These are phyloP conservation scores for Heliothis virescens DNA, from an alignment of 1,140 invertebrate genomes.

Conservation along the genomic window DNA sequence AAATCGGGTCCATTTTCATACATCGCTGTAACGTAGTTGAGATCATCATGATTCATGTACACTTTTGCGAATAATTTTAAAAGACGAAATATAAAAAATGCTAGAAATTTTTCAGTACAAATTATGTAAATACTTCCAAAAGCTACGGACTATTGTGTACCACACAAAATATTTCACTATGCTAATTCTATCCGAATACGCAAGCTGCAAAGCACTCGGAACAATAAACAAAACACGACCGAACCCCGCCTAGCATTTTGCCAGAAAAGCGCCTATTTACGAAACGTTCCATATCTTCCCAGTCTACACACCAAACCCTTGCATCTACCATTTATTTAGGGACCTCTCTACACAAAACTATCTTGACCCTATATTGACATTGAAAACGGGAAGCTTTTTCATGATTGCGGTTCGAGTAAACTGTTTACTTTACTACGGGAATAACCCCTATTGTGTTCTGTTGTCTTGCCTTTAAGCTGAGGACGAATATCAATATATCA, in stretches of 20 bases:
- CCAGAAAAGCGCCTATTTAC: constrained; percentile 9
- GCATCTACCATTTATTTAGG: constrained; percentile 16
- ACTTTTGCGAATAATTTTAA: background rate
- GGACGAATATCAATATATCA: constrained; percentile 35
- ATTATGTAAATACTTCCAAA: no score
- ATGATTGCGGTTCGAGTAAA: constrained; percentile 41
- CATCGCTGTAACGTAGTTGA: background rate
- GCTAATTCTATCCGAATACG: constrained; percentile 18
- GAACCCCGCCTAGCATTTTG: constrained; percentile 18
- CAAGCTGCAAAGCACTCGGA: background rate
- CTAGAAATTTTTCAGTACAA: background rate
- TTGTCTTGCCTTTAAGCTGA: constrained; percentile 4
- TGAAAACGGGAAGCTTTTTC: constrained; percentile 40
- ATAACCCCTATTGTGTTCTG: constrained; percentile 20
- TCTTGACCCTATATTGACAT: constrained; percentile 47
- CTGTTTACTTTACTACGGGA: constrained; percentile 31
- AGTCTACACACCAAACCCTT: background rate
- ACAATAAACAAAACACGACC: constrained; percentile 37
- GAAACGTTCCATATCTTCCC: constrained; percentile 26
- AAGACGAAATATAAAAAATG: background rate
- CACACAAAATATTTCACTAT: background rate
- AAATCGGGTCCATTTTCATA: background rate
- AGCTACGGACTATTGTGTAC: background rate
- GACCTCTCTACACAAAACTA: constrained; percentile 20
- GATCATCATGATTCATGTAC: background rate